Evolutionary conservation across 1,140 invertebrate species (phyloP), one percentile per base, ranked within the genome.

Genomic region (Trachelipus rathkii): DNA sequence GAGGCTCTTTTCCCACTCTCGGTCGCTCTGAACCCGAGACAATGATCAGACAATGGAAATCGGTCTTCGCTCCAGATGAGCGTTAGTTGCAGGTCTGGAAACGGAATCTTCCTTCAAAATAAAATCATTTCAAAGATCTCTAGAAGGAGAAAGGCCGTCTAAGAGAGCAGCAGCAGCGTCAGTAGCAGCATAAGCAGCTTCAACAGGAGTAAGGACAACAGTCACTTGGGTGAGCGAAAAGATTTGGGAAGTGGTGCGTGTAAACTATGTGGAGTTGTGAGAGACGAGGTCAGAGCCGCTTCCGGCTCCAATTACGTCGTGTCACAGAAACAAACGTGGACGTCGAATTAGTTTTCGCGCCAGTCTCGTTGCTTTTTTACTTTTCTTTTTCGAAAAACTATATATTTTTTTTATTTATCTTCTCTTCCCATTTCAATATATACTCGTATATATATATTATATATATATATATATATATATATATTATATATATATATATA

Each of bases 41-140:
- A 60, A 60, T 60, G 50, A 60, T 60, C 50, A 60, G 50, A 60
- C 50, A 60, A 60, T 60, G 50, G 50, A 60, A 60, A 60, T 60
- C 50, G 50, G 11, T 60, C 50, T 13, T 60, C 50, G 11, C 19
- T 60, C 50, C 50, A 60, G 50, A 60, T 60, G 50, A 60, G 50
- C 50, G 50, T 60, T 60, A 60, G 50, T 60, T 60, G 50, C 50
- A 60, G 50, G 50, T 60, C 50, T 60, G 50, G 50, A 19, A 60
- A 60, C 33, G 50, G 50, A 60, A 60, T 60, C 50, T 60, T 15
- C 50, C 19, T 60, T 19, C 50, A 8, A 19, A 60, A 60, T 60
- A 13, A 60, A 60, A 15, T 60, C 50, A 60, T 60, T 60, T 19
- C 50, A 19, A 19, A 60, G 50, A 19, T 8, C 33, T 60, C 50